Evolutionary conservation across 2,113 vertebrate genomes (phyloP).

Genomic region (Prunella himalayana): DNA sequence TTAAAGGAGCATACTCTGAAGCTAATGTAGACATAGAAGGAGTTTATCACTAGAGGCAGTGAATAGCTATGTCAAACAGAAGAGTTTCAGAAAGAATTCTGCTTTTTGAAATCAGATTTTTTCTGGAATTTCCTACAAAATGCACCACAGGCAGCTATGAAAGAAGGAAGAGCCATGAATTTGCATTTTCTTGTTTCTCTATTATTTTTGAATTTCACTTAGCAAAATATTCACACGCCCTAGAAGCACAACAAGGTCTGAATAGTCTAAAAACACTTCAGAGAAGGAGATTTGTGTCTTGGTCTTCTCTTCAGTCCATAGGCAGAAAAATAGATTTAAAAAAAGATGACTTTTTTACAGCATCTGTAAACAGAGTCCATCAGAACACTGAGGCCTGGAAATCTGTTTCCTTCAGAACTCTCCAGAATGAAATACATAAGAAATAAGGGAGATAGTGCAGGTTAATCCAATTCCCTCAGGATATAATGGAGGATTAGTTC

Average conservation of each 20-base stretch:
- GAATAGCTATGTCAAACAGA: not conserved
- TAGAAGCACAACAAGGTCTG: not conserved
- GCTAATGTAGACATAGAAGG: not conserved
- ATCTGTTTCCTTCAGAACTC: not conserved
- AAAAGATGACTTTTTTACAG: not conserved
- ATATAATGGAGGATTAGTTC: not conserved
- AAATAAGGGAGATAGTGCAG: not conserved
- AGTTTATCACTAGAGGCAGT: not conserved
- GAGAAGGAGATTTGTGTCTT: not conserved
- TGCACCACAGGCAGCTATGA: not conserved
- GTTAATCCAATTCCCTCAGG: not conserved
- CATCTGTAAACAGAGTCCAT: not conserved
- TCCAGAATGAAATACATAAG: not conserved
- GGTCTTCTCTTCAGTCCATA: not conserved
- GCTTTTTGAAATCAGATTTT: not conserved
- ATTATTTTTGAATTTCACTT: not conserved
- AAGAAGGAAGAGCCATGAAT: not conserved
- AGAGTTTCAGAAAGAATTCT: not conserved
- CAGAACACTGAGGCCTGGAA: not conserved
- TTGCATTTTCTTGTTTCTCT: not conserved
- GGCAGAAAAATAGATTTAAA: not conserved
- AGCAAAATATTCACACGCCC: not conserved
- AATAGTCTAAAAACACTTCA: not conserved
- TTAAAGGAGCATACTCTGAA: not conserved
- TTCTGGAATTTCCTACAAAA: not conserved